phyloP scores from a whole-genome alignment of 1,140 invertebrate genomes.

The Listronotus bonariensis region DNA sequence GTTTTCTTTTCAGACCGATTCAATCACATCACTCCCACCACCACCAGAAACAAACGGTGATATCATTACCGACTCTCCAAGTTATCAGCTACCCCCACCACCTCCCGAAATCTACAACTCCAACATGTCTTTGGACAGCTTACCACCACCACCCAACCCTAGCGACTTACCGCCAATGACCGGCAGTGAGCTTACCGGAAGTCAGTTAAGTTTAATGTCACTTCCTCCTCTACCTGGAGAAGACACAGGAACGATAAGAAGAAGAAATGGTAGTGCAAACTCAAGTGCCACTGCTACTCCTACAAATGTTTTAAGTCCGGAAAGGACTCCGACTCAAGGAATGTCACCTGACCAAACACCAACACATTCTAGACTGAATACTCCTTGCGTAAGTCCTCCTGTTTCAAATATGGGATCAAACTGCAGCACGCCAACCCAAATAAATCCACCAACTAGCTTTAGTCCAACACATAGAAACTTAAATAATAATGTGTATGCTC shows the following conservation, averaged over 20 bases:
- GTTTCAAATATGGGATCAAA: slow-evolving; percentile 54
- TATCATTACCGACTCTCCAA: slow-evolving; percentile 45
- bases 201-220: slow-evolving; percentile 67
- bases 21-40: slow-evolving; percentile 61
- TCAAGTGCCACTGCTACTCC: slow-evolving; percentile 42
- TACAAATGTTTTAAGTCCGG: slow-evolving; percentile 49
- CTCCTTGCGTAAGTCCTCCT: slow-evolving; percentile 59
- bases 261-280: slow-evolving; percentile 43
- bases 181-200: slow-evolving; percentile 67
- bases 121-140: slow-evolving; percentile 73
- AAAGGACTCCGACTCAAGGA: slow-evolving; percentile 53
- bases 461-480: slow-evolving; percentile 37
- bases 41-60: slow-evolving; percentile 60
- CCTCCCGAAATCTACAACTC: slow-evolving; percentile 72
- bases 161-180: slow-evolving; percentile 63
- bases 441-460: slow-evolving; percentile 46
- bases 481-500: slow-evolving; percentile 22
- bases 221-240: slow-evolving; percentile 67
- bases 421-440: slow-evolving; percentile 50
- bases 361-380: slow-evolving; percentile 54
- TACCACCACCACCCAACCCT: slow-evolving; percentile 78
- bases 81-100: slow-evolving; percentile 62
- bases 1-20: slow-evolving; percentile 58
- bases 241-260: slow-evolving; percentile 59
- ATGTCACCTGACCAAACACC: slow-evolving; percentile 55